Evolutionary conservation across 2,113 vertebrate genomes (phyloP).

Genomic region (Fregetta grallaria): DNA sequence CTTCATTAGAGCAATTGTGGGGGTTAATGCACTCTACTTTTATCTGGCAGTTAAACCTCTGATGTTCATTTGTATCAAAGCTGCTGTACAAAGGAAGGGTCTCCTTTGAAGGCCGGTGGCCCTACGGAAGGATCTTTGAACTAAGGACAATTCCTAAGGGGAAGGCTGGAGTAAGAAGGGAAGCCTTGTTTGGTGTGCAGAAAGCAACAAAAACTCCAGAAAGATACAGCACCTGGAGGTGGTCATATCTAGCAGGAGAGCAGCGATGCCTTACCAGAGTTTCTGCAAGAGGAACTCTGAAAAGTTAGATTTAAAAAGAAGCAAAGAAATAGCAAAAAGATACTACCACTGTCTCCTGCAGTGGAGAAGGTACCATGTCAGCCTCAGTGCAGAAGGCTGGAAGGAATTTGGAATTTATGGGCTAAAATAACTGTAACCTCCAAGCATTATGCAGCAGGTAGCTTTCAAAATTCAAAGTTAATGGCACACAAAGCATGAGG

Average conservation of each 20-base stretch:
- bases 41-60: slow-evolving; percentile 33
- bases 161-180: not conserved
- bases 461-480: not conserved
- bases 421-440: not conserved
- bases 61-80: slow-evolving; percentile 41
- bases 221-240: not conserved
- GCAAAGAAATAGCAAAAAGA: not conserved
- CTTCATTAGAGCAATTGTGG: slow-evolving; percentile 58
- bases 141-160: not conserved
- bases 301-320: not conserved
- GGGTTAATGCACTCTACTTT: slow-evolving; percentile 58
- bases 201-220: not conserved
- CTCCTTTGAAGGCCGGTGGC: slow-evolving; percentile 21
- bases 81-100: not conserved
- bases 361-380: not conserved
- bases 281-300: not conserved
- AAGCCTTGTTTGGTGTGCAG: not conserved
- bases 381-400: not conserved
- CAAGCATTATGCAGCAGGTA: not conserved
- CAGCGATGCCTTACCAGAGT: not conserved
- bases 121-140: slow-evolving; percentile 21
- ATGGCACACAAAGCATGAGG: not conserved
- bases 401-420: not conserved
- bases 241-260: not conserved
- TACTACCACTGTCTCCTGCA: not conserved